A percentile compares a stretch with the other conserved stretches of the same genome.
These are phyloP conservation scores for Peromyscus leucopus DNA, from an alignment of 2,113 vertebrate genomes.

Conservation along the genomic window DNA sequence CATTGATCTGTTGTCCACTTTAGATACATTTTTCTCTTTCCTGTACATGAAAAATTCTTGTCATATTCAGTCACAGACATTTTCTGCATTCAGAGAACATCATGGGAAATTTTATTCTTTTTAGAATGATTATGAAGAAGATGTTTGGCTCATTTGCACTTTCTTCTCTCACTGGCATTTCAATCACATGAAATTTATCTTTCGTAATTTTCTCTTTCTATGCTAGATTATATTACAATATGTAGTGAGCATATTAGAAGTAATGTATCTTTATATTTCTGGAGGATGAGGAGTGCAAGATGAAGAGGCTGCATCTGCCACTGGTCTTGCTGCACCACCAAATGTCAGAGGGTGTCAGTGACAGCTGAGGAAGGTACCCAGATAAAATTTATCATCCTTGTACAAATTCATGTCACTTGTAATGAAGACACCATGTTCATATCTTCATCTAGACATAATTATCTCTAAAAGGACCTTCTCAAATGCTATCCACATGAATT, in stretches of 20 bases:
- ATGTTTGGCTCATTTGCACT: not conserved
- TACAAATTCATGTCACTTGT: not conserved
- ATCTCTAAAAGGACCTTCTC: not conserved
- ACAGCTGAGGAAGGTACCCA: not conserved
- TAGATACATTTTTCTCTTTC: not conserved
- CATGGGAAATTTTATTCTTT: not conserved
- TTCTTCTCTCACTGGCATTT: not conserved
- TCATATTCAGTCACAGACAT: not conserved
- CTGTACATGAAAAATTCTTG: not conserved
- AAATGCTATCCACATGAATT: not conserved
- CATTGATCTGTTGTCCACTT: not conserved
- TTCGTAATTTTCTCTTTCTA: not conserved
- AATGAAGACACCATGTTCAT: not conserved
- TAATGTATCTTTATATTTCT: not conserved
- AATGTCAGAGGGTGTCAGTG: not conserved
- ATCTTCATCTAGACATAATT: not conserved
- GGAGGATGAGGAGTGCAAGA: not conserved
- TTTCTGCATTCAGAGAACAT: not conserved
- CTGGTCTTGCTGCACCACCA: too few relatives aligned
- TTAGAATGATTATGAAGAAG: not conserved
- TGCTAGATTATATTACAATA: not conserved
- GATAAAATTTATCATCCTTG: not conserved
- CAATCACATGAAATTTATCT: not conserved
- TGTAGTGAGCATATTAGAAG: not conserved
- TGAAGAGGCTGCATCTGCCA: not conserved